Conservation (phyloP, 2,888 invertebrate species). For the Tholera decimalis region DNA sequence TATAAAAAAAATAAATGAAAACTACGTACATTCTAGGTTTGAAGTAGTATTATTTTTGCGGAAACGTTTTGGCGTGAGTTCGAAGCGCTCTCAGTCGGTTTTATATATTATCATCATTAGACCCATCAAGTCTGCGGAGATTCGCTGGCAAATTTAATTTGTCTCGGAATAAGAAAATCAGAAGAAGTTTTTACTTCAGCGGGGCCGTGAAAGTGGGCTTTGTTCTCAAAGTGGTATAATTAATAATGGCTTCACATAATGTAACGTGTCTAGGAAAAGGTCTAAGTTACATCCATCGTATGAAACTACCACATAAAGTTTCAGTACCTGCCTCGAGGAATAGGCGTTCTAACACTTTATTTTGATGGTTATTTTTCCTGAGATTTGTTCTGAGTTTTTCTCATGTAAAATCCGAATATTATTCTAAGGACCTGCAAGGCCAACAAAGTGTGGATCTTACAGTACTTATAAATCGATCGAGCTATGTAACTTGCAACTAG, state of each 20-base stretch:
- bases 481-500: no score
- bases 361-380: constrained; percentile 35
- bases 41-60: no score
- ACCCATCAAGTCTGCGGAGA: no score
- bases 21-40: no score
- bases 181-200: background rate
- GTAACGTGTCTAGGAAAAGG: background rate
- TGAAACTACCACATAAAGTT: constrained; percentile 34
- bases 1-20: no score
- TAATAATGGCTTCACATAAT: constrained; percentile 2
- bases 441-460: background rate
- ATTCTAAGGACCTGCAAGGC: no score
- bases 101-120: no score
- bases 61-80: no score
- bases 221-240: background rate
- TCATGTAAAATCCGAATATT: background rate
- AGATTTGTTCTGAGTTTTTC: background rate
- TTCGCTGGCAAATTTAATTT: no score
- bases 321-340: constrained; percentile 17
- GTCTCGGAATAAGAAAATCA: no score
- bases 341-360: constrained; percentile 12
- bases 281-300: background rate
- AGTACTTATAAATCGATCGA: no score
- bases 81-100: no score
- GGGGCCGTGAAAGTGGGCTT: background rate